Evolutionary conservation across 2,888 invertebrate species (phyloP), one percentile per base, ranked within the genome.

Genomic region (Spisula solida): DNA sequence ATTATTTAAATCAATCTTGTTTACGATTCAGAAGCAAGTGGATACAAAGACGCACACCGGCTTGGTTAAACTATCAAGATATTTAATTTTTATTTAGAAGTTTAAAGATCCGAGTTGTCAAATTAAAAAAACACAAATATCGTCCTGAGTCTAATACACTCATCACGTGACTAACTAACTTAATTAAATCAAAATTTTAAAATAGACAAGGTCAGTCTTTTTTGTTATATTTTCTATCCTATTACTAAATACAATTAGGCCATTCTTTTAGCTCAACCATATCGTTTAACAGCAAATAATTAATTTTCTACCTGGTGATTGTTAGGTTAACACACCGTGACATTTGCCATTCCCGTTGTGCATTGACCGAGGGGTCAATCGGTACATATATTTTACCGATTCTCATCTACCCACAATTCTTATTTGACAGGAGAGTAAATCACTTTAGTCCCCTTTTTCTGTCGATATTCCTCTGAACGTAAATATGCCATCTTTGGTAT

Each of bases 241-340:
- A 55, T 87, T 87, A 82, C 82, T 29, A 82, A 82, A 87, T 56
- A 87, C 87, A 87, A 87, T 87, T 87, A 82, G 34, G 55, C 34
- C 82, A 79, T 87, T 48, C 51, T 48, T 81, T 48, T 51, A 87
- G 86, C 29, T 79, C 89, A 91, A 88, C 60, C 48, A 29, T 92
- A 92, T 92, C 89, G 75, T 87, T 83, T 92, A 87, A 87, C 92
- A 90, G 85, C 82, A 85, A 90, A 78, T 92, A 92, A 92, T 92
- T 92, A 91, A 90, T 92, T 92, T 82, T 79, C 84, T 56, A 84
- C 85, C 75, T 82, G 60, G 51, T 75, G 66, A 88, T 81, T 85
- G 82, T 81, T 81, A 86, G 81, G 81, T 81, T 81, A 88, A 82
- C 55, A 83, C 88, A 85, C 91, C 87, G 85, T 87, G 88, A 91